Evolutionary conservation across 2,113 vertebrate species (phyloP).

Genomic region (Bagarius yarrelli): DNA sequence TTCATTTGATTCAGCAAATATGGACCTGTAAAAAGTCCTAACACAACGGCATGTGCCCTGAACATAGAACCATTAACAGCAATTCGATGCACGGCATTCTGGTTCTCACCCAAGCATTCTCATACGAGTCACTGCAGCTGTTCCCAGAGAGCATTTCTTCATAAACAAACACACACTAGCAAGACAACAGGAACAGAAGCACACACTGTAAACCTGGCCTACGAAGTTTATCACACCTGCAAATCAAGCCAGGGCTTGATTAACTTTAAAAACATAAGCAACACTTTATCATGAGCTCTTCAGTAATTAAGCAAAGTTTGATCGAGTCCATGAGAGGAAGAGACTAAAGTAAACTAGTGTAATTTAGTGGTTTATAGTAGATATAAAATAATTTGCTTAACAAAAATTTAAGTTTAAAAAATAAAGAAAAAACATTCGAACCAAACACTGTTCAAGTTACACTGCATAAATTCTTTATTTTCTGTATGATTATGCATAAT

Average conservation of each 20-base stretch:
- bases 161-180: conserved; percentile 59
- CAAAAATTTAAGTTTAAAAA: background rate
- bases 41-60: conserved; percentile 36
- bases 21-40: conserved; percentile 20
- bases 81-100: conserved; percentile 49
- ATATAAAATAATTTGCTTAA: background rate
- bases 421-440: background rate
- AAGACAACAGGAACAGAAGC: conserved; percentile 39
- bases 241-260: background rate
- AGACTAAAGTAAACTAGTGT: background rate
- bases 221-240: background rate
- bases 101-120: conserved; percentile 59
- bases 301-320: background rate
- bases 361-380: background rate
- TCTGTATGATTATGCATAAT: background rate
- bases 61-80: conserved; percentile 51
- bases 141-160: conserved; percentile 54
- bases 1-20: conserved; percentile 15
- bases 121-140: conserved; percentile 67
- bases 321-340: background rate
- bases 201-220: background rate
- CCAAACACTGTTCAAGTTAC: background rate
- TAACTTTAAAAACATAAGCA: background rate
- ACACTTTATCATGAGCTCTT: background rate
- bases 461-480: background rate